Conservation (phyloP, 92 coral and sea anemone species). For the Palythoa caribaeorum region DNA sequence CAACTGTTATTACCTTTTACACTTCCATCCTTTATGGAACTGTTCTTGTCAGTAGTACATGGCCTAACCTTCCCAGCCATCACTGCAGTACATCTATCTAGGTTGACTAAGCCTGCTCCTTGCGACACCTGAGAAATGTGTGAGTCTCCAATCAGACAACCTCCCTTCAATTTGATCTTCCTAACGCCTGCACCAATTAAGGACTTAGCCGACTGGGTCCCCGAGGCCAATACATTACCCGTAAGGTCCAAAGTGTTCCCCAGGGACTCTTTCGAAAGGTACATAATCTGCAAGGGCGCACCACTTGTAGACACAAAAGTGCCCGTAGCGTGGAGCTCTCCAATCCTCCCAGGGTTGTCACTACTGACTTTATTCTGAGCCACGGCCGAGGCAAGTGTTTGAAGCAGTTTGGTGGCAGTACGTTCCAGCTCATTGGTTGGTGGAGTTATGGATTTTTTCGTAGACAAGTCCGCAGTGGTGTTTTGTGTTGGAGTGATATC, state of each 20-base stretch:
- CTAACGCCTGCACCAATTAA: slow-evolving; percentile 68
- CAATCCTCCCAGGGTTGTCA: slow-evolving; percentile 2
- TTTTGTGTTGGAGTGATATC: not conserved
- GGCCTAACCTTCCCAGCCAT: not conserved
- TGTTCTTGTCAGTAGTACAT: slow-evolving; percentile 4
- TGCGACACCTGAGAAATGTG: slow-evolving; percentile 11
- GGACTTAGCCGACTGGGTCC: slow-evolving; percentile 77
- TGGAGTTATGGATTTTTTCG: not conserved
- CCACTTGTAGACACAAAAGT: slow-evolving; percentile 23
- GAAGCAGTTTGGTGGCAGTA: slow-evolving; percentile 41
- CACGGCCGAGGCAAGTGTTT: slow-evolving; percentile 42
- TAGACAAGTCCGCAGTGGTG: not conserved
- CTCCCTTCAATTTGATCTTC: slow-evolving; percentile 58
- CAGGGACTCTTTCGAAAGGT: slow-evolving; percentile 32
- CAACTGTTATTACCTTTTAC: not conserved
- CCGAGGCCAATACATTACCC: slow-evolving; percentile 45
- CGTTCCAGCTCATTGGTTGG: slow-evolving; percentile 28
- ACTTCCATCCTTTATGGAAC: not conserved
- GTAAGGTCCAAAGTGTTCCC: slow-evolving; percentile 27
- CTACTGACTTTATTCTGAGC: slow-evolving; percentile 24
- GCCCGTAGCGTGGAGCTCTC: slow-evolving; percentile 9
- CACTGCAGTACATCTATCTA: not conserved
- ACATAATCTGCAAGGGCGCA: slow-evolving; percentile 42
- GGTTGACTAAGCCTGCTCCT: slow-evolving; percentile 20
- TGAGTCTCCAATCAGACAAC: slow-evolving; percentile 29